Conservation (phyloP, 64 coral and sea anemone genomes). For the Trachythela sp. region DNA sequence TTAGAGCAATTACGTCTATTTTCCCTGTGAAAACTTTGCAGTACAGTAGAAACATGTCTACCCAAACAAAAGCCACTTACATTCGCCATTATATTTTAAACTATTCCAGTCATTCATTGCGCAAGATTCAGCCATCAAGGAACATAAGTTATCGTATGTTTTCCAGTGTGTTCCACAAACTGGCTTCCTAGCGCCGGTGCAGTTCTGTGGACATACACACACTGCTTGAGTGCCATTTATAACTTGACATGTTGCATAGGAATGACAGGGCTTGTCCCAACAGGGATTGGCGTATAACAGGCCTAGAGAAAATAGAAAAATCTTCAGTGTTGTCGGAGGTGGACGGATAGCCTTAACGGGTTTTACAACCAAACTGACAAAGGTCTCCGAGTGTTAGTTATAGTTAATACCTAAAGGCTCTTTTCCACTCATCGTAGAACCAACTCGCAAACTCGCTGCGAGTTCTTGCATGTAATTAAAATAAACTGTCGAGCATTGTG, state of each 20-base stretch:
- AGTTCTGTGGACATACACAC: background rate
- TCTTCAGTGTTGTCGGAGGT: background rate
- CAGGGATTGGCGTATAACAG: background rate
- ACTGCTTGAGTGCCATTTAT: background rate
- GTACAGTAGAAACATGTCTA: no score
- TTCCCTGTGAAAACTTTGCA: no score
- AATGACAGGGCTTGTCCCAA: background rate
- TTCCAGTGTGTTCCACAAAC: conserved; percentile 65
- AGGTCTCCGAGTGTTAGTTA: no score
- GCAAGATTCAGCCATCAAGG: background rate
- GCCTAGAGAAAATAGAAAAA: background rate
- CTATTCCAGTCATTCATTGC: background rate
- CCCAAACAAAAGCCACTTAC: no score
- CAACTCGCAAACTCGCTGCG: no score
- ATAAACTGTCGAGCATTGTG: no score
- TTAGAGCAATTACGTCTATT: no score
- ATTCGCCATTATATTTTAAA: background rate
- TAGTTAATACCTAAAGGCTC: no score
- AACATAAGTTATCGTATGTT: conserved; percentile 53
- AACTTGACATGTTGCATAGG: background rate
- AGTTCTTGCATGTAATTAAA: no score
- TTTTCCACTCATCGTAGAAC: no score
- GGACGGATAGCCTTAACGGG: no score
- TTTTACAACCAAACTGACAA: no score
- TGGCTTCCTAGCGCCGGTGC: background rate